Evolutionary conservation across 92 coral and sea anemone species (phyloP).

Genomic region (Epizoanthus fatuus): DNA sequence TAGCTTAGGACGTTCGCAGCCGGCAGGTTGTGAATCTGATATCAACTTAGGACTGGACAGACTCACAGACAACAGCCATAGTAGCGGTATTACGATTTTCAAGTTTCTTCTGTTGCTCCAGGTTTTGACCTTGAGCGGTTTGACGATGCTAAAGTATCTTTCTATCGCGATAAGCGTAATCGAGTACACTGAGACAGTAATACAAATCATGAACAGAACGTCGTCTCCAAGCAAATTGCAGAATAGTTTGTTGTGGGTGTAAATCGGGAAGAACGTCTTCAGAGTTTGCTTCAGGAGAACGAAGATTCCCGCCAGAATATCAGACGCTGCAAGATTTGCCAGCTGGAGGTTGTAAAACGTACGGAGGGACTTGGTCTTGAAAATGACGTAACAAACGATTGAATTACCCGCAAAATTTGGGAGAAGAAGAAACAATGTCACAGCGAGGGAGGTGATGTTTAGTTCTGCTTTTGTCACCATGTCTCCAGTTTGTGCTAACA

Average conservation of each 20-base stretch:
- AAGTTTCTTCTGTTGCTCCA: neutral
- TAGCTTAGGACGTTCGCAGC: neutral
- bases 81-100: conserved; percentile 6
- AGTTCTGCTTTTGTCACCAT: neutral
- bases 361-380: conserved; percentile 16
- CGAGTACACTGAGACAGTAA: neutral
- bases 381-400: conserved; percentile 12
- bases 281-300: neutral
- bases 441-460: neutral
- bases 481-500: neutral
- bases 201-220: conserved; percentile 6
- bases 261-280: neutral
- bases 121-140: neutral
- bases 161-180: conserved; percentile 4
- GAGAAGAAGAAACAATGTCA: neutral
- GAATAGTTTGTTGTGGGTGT: neutral
- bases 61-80: neutral
- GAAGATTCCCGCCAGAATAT: conserved; percentile 2
- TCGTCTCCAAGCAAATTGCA: conserved; percentile 2
- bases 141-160: neutral
- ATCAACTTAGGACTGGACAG: neutral
- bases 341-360: conserved; percentile 18
- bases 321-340: conserved; percentile 14
- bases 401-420: conserved; percentile 11
- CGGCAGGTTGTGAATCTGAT: neutral